Evolutionary conservation across 2,797 vertebrate species (phyloP), one percentile per base, ranked within the genome.

Genomic region (Brotula barbata): DNA sequence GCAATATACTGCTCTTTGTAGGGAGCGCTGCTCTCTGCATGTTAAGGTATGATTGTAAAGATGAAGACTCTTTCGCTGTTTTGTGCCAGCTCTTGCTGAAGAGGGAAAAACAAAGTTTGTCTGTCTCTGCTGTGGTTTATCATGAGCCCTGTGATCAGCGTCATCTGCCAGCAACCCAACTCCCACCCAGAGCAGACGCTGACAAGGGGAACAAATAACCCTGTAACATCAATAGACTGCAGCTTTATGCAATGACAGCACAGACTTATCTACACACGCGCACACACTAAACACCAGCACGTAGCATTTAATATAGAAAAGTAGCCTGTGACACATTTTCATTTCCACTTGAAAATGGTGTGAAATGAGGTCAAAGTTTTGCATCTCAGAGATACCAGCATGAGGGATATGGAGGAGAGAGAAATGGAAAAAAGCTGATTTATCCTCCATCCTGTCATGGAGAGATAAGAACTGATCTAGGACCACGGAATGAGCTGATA

Each of bases 401-500:
- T 0, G 21, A 47, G 33, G 46, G 62, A 34, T 21, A 39, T 7
- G 20, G 37, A 41, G 48, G 44, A 22, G n/a, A 52, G n/a, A n/a
- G 36, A 5, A 1, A 43, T 10, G 1, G 17, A 34, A 45, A 61
- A 59, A n/a, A n/a, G n/a, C n/a, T n/a, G n/a, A n/a, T n/a, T 56
- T 16, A 72, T 61, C 68, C 77, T 39, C 53, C 22, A 37, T 68
- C 57, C 65, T 78, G 77, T 49, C 28, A 17, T 11, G 6, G 39
- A 9, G 61, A 56, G 80, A 84, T 82, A 83, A 85, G 73, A 43
- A 19, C 52, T 1, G 25, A 72, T 79, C 49, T 41, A n/a, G 43
- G 45, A 45, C 50, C 59, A 39, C 56, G 54, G 84, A 75, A 82
- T 82, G 61, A 82, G 73, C 61, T 77, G 73, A 68, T 67, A 71